A percentile compares a stretch with the other conserved stretches of the same genome.
phyloP scores from a whole-genome alignment of 2,888 invertebrate species.

The Teleiodes luculella region DNA sequence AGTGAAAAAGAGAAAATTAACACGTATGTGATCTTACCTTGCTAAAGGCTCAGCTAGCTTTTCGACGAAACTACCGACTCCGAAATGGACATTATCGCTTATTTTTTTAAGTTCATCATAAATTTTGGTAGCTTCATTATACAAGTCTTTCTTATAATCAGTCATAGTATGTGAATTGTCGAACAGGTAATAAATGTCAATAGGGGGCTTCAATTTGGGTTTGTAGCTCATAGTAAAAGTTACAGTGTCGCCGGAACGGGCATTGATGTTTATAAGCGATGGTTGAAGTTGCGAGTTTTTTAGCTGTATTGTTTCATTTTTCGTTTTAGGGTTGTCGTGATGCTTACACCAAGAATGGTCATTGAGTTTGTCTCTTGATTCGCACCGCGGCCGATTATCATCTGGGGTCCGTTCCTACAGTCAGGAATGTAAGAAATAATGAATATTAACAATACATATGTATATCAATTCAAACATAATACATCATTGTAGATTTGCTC shows the following conservation, averaged over 20 bases:
- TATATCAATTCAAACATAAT: no score
- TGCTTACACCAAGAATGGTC: constrained; percentile 8
- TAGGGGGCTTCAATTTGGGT: constrained; percentile 85
- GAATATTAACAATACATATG: no score
- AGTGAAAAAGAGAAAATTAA: no score
- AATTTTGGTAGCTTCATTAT: constrained; percentile 66
- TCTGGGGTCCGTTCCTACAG: not conserved
- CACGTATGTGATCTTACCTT: constrained; percentile 38
- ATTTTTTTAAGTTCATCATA: constrained; percentile 70
- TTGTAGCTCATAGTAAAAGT: constrained; percentile 70
- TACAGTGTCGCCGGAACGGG: constrained; percentile 65
- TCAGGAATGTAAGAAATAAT: no score
- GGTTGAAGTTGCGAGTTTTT: constrained; percentile 67
- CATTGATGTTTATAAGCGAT: constrained; percentile 66
- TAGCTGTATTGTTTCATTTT: constrained; percentile 33
- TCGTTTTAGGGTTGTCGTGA: not conserved
- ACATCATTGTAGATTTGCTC: no score
- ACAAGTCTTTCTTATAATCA: constrained; percentile 73
- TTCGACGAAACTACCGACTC: constrained; percentile 84
- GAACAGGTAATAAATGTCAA: constrained; percentile 91
- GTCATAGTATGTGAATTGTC: constrained; percentile 88
- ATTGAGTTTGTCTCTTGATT: not conserved
- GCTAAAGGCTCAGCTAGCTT: constrained; percentile 82
- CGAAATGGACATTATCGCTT: constrained; percentile 82
- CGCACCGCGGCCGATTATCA: constrained; percentile 8